Percentiles rank a stretch among this genome's conserved stretches.
These are phyloP conservation scores for Carettochelys insculpta DNA, from an alignment of 2,113 vertebrate species.

Conservation along the genomic window DNA sequence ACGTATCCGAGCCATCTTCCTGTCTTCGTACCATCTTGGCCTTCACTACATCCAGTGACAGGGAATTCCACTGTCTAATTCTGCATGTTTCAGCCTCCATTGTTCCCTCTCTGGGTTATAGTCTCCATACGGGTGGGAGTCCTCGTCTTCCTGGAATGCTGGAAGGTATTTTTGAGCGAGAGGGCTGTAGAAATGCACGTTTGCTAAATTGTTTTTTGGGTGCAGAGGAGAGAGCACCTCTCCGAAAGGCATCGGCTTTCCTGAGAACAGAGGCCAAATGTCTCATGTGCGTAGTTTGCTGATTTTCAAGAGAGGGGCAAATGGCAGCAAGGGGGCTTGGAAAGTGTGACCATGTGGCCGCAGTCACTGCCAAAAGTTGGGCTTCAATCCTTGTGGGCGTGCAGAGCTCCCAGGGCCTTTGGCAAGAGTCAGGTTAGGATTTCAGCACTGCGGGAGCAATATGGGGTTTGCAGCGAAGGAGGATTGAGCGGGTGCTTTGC, in stretches of 20 bases:
- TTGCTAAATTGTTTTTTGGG: neutral
- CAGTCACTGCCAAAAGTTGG: neutral
- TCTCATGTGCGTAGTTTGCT: neutral
- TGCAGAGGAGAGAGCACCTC: neutral
- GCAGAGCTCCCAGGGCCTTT: no score
- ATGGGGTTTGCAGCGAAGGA: neutral
- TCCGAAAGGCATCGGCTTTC: neutral
- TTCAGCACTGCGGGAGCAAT: neutral
- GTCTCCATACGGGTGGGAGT: no score
- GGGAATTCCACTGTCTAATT: neutral
- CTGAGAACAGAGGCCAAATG: neutral
- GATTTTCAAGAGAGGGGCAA: neutral
- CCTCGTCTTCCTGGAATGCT: neutral
- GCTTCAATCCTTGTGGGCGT: neutral
- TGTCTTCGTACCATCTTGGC: neutral
- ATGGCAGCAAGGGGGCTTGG: neutral
- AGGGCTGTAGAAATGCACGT: neutral
- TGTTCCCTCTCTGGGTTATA: neutral
- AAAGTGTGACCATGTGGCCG: neutral
- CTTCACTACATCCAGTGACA: neutral
- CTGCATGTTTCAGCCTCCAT: neutral
- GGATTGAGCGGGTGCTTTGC: neutral
- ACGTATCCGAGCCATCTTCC: neutral
- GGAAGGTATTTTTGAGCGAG: neutral
- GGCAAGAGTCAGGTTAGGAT: neutral